phyloP scores from a whole-genome alignment of 2,888 invertebrate genomes.

The Pomacea canaliculata region DNA sequence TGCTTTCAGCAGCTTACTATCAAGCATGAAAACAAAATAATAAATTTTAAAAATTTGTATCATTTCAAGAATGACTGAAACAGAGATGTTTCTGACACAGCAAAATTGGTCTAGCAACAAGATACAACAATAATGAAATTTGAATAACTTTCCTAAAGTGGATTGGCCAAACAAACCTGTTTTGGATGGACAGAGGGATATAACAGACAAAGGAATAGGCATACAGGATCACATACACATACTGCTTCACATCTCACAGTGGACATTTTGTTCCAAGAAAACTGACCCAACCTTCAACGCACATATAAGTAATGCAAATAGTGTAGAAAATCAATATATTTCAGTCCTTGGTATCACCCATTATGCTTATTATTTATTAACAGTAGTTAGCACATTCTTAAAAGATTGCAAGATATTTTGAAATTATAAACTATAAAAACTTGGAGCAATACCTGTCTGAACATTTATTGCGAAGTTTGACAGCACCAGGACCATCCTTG shows the following conservation, averaged over 20 bases:
- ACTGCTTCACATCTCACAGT: background rate
- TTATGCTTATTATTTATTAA: background rate
- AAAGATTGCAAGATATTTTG: background rate
- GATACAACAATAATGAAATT: too few relatives aligned
- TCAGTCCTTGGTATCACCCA: too few relatives aligned
- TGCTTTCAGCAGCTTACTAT: too few relatives aligned
- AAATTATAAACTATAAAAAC: background rate
- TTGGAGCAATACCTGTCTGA: slow-evolving; percentile 53
- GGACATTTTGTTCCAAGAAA: background rate
- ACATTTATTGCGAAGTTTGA: slow-evolving; percentile 56
- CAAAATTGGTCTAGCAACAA: too few relatives aligned
- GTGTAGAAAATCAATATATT: too few relatives aligned
- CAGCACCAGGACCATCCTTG: slow-evolving; percentile 59
- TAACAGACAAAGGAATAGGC: too few relatives aligned
- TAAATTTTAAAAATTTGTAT: background rate
- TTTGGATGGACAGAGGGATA: too few relatives aligned
- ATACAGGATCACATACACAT: too few relatives aligned
- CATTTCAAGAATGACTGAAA: background rate
- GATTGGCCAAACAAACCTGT: too few relatives aligned
- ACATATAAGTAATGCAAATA: too few relatives aligned
- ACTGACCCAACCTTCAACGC: background rate
- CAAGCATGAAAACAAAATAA: background rate
- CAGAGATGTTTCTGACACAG: too few relatives aligned
- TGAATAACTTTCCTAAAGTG: too few relatives aligned
- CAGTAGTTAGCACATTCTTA: background rate